Evolutionary conservation across 2,888 invertebrate species (phyloP).

Genomic region (Aradus depressus): DNA sequence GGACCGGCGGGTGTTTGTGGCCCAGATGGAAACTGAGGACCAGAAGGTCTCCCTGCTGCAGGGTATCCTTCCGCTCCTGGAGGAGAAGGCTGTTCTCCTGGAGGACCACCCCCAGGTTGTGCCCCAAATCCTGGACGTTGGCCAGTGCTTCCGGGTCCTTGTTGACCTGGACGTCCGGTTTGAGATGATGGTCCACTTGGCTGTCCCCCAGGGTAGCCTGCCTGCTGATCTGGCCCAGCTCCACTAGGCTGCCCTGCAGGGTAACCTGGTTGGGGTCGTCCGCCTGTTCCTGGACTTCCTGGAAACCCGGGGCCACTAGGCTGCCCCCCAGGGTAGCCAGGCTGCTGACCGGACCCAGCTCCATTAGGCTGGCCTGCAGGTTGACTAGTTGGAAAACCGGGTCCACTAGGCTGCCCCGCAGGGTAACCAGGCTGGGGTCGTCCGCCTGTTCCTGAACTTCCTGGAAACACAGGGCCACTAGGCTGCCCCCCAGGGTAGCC

Average conservation of each 20-base stretch:
- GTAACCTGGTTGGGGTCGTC: conserved; percentile 4
- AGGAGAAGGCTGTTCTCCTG: no score
- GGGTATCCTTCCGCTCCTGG: conserved; percentile 21
- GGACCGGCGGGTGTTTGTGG: not conserved
- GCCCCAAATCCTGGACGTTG: no score
- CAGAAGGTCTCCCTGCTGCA: conserved; percentile 21
- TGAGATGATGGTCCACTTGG: conserved; percentile 17
- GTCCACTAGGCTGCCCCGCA: conserved; percentile 32
- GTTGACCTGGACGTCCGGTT: conserved; percentile 20
- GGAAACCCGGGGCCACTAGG: conserved; percentile 20
- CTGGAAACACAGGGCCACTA: conserved; percentile 19
- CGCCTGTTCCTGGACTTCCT: conserved; percentile 19
- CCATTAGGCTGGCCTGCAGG: conserved; percentile 31
- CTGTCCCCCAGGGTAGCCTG: no score
- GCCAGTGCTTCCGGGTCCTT: no score
- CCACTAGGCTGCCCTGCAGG: conserved; percentile 32
- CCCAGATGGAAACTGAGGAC: conserved; percentile 5
- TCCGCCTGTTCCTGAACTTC: conserved; percentile 20
- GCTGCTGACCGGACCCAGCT: conserved; percentile 18
- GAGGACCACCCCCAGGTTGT: no score
- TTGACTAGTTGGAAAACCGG: conserved; percentile 28
- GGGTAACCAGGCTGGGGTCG: no score
- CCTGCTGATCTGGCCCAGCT: conserved; percentile 30
- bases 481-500: not conserved
- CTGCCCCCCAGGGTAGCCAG: no score